phyloP scores from a whole-genome alignment of 2,113 vertebrate genomes.

The Hymenochirus boettgeri region DNA sequence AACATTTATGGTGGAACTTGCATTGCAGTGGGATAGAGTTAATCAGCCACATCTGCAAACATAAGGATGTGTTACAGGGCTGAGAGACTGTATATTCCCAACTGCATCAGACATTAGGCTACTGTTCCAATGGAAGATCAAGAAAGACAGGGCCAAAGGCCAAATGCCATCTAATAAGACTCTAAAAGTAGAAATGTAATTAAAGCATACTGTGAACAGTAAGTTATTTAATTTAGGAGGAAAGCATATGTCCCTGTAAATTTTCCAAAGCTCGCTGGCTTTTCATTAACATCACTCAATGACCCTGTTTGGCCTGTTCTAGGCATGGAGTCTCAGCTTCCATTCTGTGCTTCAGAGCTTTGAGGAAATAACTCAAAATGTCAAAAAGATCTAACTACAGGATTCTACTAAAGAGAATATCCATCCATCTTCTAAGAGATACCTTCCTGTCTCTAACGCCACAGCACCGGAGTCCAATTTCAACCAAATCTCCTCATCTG shows the following conservation, averaged over 20 bases:
- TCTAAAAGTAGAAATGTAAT: slow-evolving; percentile 11
- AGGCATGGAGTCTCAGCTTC: slow-evolving; percentile 4
- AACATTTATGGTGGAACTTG: too few relatives aligned
- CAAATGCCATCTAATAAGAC: slow-evolving; percentile 9
- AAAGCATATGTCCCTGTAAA: background rate
- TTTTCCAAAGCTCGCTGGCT: background rate
- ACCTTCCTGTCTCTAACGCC: slow-evolving; percentile 9
- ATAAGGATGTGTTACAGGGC: too few relatives aligned
- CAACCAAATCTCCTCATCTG: background rate
- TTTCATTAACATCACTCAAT: slow-evolving; percentile 13
- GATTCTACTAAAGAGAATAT: slow-evolving; percentile 20
- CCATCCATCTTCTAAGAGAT: slow-evolving; percentile 27
- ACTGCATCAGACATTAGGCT: background rate
- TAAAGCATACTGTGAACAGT: slow-evolving; percentile 12
- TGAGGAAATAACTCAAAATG: slow-evolving; percentile 34
- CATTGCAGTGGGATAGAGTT: too few relatives aligned
- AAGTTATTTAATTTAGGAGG: slow-evolving; percentile 21
- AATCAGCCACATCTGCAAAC: too few relatives aligned
- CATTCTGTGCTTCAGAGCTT: slow-evolving; percentile 15
- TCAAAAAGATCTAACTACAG: slow-evolving; percentile 22
- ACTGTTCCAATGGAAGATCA: background rate
- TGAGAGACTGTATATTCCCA: slow-evolving; percentile 2
- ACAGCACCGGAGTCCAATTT: slow-evolving; percentile 15
- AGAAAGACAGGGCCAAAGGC: slow-evolving; percentile 10
- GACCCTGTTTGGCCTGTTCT: slow-evolving; percentile 15